A percentile compares a stretch with the other conserved stretches of the same genome.
Conservation (phyloP, 2,797 vertebrate species). For the Pitangus sulphuratus region DNA sequence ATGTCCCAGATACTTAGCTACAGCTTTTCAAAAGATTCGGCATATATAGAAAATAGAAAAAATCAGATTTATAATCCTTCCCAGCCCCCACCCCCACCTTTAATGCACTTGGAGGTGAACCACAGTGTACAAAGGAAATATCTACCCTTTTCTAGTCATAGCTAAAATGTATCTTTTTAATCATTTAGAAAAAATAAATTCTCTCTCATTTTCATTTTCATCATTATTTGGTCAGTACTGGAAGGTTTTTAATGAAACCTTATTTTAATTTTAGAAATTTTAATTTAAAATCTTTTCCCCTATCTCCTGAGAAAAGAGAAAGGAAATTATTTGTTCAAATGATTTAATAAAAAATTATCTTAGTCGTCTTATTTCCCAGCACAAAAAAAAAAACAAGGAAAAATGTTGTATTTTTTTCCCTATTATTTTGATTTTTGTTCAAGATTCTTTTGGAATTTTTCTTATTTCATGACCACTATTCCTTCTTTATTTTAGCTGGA, state of each 20-base stretch:
- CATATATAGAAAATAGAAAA: not conserved
- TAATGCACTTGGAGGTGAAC: not conserved
- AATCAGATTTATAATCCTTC: not conserved
- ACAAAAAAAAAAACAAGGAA: not conserved
- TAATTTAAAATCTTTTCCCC: not conserved
- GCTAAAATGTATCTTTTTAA: not conserved
- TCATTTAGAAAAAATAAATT: not conserved
- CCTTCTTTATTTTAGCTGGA: not conserved
- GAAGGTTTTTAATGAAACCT: not conserved
- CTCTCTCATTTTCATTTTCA: not conserved
- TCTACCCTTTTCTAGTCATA: not conserved
- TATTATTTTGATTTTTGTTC: not conserved
- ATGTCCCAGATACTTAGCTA: not conserved
- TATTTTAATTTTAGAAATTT: not conserved
- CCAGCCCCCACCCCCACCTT: rapidly evolving
- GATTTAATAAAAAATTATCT: not conserved
- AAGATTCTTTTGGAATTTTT: not conserved
- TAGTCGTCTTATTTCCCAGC: not conserved
- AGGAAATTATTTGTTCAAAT: not conserved
- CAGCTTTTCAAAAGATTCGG: not conserved
- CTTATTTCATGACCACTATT: not conserved
- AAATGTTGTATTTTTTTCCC: rapidly evolving
- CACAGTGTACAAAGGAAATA: not conserved
- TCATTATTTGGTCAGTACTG: not conserved
- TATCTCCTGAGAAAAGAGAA: not conserved